Evolutionary conservation across 2,797 vertebrate genomes (phyloP).

Genomic region (Tiaroga cobitis): DNA sequence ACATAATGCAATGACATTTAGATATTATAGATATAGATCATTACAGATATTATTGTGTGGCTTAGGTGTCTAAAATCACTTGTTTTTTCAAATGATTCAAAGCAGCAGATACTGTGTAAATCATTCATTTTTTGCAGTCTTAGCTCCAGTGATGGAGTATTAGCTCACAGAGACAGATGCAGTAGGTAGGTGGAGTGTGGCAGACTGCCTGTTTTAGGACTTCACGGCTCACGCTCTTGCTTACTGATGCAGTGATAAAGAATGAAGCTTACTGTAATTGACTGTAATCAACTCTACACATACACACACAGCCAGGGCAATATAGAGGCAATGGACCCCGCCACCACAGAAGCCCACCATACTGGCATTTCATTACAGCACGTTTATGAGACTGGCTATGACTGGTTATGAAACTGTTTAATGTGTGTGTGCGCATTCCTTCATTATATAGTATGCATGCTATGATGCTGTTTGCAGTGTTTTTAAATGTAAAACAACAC

Average conservation of each 20-base stretch:
- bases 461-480: not conserved
- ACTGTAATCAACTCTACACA: slow-evolving; percentile 51
- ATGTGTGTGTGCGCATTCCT: not conserved
- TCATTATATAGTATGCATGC: not conserved
- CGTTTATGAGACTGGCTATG: not conserved
- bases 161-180: slow-evolving; percentile 37
- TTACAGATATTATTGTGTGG: not conserved
- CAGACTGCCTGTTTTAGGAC: slow-evolving; percentile 43
- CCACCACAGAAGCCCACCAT: slow-evolving; percentile 38
- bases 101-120: slow-evolving; percentile 15
- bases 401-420: not conserved
- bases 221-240: slow-evolving; percentile 25
- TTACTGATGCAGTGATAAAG: slow-evolving; percentile 48
- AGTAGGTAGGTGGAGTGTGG: slow-evolving; percentile 44
- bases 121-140: slow-evolving; percentile 36
- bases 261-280: slow-evolving; percentile 55
- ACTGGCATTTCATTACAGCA: slow-evolving; percentile 18
- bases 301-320: slow-evolving; percentile 13
- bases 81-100: not conserved
- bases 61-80: slow-evolving; percentile 2
- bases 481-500: not conserved
- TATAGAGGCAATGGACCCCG: slow-evolving; percentile 42
- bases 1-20: not conserved
- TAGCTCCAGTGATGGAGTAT: slow-evolving; percentile 21
- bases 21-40: not conserved